Evolutionary conservation across 2,797 vertebrate species (phyloP), one percentile per base, ranked within the genome.

Genomic region (Catostomus latipinnis): DNA sequence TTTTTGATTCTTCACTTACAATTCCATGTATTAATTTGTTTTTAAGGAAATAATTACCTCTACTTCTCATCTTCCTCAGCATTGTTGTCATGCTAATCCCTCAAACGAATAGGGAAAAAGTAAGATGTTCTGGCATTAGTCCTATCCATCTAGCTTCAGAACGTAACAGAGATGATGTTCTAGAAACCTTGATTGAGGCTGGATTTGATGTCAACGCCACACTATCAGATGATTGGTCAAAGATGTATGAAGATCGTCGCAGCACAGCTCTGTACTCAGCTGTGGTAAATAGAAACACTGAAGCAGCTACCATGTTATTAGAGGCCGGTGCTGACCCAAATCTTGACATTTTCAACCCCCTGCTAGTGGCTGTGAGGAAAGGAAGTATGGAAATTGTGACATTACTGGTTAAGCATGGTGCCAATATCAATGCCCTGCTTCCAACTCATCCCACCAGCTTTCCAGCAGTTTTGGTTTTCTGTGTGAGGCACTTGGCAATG

Each of bases 81-180:
- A 93, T 96, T 81, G 93, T 96, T 54, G 91, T 92, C 72, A 89
- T 96, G 93, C 89, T 98, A 85, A 93, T 97, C 72, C 94, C 95
- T 0, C 92, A 91, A 78, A 98, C 96, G n/a, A 96, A 94, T 71
- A 93, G 88, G 53, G 90, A 88, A 5, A 92, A 93, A 0, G 73
- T 97, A 76, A 92, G 85, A 69, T 83, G 78, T 0, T 94, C 94
- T 0, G 97, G 97, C 67, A 95, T 97, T 87, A 97, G 95, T 82
- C 97, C 96, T 12, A 88, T 98, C 76, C 96, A 98, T 83, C 74
- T 97, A 1, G 96, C 96, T 0, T 95, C 95, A 0, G 96, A 98
- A 68, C 90, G 90, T 56, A 96, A 96, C 89, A 89, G 91, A 0
- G 94, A 96, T 0, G 90, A 90, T 0, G 89, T 96, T 81, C 82